Conservation (phyloP, 2,888 invertebrate species). For the Agrotis puta region DNA sequence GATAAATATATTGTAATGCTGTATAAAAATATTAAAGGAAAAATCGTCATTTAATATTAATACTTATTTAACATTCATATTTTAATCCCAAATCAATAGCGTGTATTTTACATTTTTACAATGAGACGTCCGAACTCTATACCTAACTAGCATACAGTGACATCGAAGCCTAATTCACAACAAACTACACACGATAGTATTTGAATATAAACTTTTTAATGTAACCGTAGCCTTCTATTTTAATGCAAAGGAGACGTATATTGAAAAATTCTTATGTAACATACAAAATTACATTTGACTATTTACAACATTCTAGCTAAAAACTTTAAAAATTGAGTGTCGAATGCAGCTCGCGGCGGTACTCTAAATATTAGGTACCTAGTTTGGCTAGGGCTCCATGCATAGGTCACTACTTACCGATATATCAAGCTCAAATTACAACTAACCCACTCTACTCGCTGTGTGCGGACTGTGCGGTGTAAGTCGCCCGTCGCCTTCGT, state of each 20-base stretch:
- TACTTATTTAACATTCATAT: constrained; percentile 88
- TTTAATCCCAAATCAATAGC: constrained; percentile 85
- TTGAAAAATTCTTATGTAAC: constrained; percentile 87
- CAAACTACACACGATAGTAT: constrained; percentile 89
- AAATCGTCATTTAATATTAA: constrained; percentile 88
- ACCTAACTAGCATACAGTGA: constrained; percentile 88
- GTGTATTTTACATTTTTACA: constrained; percentile 91
- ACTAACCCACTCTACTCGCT: constrained; percentile 68
- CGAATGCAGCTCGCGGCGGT: constrained; percentile 78
- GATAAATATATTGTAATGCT: constrained; percentile 90
- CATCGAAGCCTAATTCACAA: constrained; percentile 89
- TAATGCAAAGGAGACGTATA: constrained; percentile 88
- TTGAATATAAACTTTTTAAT: constrained; percentile 84
- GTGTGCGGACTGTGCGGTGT: constrained; percentile 52
- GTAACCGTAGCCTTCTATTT: constrained; percentile 87
- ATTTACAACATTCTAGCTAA: constrained; percentile 89
- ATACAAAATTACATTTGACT: constrained; percentile 90
- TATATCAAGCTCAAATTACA: constrained; percentile 81
- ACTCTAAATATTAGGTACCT: constrained; percentile 84
- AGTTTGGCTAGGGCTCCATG: constrained; percentile 86
- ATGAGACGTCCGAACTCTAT: constrained; percentile 87
- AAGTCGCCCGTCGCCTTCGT: constrained; percentile 8
- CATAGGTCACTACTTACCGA: constrained; percentile 82
- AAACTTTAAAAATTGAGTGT: constrained; percentile 79
- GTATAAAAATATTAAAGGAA: constrained; percentile 91